These are phyloP conservation scores for Sepiola atlantica DNA, from an alignment of 2,888 invertebrate genomes.

Conservation along the genomic window DNA sequence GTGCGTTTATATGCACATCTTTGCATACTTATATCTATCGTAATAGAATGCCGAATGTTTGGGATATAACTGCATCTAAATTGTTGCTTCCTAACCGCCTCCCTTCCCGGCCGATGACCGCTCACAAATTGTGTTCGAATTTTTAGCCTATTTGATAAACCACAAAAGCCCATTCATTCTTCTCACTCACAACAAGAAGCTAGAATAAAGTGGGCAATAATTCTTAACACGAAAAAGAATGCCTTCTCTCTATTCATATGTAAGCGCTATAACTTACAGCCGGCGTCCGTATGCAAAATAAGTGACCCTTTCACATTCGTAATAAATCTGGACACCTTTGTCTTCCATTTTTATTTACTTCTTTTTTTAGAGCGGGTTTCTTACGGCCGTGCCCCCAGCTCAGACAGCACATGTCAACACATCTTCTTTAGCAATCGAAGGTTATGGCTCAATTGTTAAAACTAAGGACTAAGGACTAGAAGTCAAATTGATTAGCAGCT, in stretches of 20 bases:
- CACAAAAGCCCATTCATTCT: not conserved
- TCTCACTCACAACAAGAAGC: not conserved
- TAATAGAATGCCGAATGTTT: too few relatives aligned
- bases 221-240: not conserved
- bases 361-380: not conserved
- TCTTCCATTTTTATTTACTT: too few relatives aligned
- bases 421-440: not conserved
- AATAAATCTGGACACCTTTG: not conserved
- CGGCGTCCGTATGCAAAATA: not conserved
- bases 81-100: not conserved
- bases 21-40: too few relatives aligned
- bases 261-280: not conserved
- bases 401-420: not conserved
- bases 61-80: not conserved
- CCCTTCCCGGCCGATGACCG: too few relatives aligned
- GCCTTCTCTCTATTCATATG: not conserved
- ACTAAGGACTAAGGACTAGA: not conserved
- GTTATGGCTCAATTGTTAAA: not conserved
- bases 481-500: too few relatives aligned
- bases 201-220: not conserved
- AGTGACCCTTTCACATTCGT: not conserved
- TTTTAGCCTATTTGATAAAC: not conserved
- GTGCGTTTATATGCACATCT: too few relatives aligned
- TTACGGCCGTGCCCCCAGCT: not conserved
- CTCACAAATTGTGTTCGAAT: not conserved